Percentiles rank a stretch among this genome's conserved stretches.
These are phyloP conservation scores for Ceramica pisi DNA, from an alignment of 2,888 invertebrate species.

Conservation along the genomic window DNA sequence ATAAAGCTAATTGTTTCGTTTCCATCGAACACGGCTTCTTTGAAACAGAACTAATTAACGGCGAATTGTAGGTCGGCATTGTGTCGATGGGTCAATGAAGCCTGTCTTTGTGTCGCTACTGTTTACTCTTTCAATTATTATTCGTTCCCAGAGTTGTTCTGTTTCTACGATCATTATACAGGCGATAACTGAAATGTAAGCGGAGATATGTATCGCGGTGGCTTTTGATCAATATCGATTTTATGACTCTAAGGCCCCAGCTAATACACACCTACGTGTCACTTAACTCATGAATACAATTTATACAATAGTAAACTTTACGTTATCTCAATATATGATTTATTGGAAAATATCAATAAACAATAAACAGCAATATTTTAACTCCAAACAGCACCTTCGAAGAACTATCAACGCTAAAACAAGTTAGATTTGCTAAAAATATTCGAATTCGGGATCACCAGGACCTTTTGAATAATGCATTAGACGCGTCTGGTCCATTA, in stretches of 20 bases:
- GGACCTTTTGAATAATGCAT: slow-evolving; percentile 87
- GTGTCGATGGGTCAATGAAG: slow-evolving; percentile 84
- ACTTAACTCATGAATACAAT: slow-evolving; percentile 35
- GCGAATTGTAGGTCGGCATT: slow-evolving; percentile 84
- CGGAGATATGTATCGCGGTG: slow-evolving; percentile 64
- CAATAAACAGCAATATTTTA: background rate
- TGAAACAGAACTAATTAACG: slow-evolving; percentile 85
- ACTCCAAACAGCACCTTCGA: slow-evolving; percentile 36
- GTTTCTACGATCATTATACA: slow-evolving; percentile 78
- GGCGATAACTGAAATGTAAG: slow-evolving; percentile 79
- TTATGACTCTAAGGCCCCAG: slow-evolving; percentile 43
- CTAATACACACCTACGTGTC: slow-evolving; percentile 44
- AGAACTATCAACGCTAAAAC: slow-evolving; percentile 54
- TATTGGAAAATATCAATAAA: slow-evolving; percentile 22
- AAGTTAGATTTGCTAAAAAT: slow-evolving; percentile 75
- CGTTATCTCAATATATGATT: slow-evolving; percentile 29
- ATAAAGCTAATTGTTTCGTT: slow-evolving; percentile 77
- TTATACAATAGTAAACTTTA: slow-evolving; percentile 26
- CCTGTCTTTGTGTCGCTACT: slow-evolving; percentile 83
- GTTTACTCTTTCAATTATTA: slow-evolving; percentile 87
- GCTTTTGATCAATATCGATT: slow-evolving; percentile 71
- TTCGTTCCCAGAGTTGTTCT: slow-evolving; percentile 75
- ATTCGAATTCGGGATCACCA: slow-evolving; percentile 78
- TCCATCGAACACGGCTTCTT: slow-evolving; percentile 79
- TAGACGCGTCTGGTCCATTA: slow-evolving; percentile 81